These are phyloP conservation scores for Marcusenius ussheri DNA, from an alignment of 2,113 vertebrate species.

Conservation along the genomic window DNA sequence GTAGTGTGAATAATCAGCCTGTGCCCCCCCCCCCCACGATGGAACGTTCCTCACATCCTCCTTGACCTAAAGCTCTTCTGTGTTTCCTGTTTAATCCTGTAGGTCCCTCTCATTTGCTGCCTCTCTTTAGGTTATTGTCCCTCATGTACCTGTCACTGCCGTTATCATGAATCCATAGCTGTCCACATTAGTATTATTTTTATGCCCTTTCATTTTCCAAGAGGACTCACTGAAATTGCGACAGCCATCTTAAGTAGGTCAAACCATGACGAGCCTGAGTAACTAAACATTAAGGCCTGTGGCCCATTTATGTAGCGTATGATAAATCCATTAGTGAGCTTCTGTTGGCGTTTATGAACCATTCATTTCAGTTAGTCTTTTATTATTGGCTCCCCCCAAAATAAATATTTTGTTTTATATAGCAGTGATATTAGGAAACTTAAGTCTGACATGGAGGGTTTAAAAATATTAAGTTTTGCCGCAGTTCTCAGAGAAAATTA, in stretches of 20 bases:
- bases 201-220: not conserved
- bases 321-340: not conserved
- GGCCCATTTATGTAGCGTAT: not conserved
- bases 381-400: not conserved
- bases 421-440: not conserved
- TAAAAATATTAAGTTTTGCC: not conserved
- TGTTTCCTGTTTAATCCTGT: not conserved
- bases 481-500: not conserved
- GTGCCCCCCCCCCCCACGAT: not conserved
- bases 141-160: not conserved
- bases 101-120: not conserved
- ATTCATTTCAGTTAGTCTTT: not conserved
- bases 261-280: not conserved
- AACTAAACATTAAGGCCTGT: not conserved
- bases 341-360: not conserved
- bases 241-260: not conserved
- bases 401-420: not conserved
- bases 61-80: not conserved
- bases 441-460: not conserved
- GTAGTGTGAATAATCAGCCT: not conserved
- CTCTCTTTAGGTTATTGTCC: not conserved
- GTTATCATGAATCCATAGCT: not conserved
- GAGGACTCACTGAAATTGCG: not conserved
- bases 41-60: not conserved
- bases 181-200: not conserved